These are phyloP conservation scores for Galendromus occidentalis DNA, from an alignment of 1,140 invertebrate genomes.

Conservation along the genomic window DNA sequence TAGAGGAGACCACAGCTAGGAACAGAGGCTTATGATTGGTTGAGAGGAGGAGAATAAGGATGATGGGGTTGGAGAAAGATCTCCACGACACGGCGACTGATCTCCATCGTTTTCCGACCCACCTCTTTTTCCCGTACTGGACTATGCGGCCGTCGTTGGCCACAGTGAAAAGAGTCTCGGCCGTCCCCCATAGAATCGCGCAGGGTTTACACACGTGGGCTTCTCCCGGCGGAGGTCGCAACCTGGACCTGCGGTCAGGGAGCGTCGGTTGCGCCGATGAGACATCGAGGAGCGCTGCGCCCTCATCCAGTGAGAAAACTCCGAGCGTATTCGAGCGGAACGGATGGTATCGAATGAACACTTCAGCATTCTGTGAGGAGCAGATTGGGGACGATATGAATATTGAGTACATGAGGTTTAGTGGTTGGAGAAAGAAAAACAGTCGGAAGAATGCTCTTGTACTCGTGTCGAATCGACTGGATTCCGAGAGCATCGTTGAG, in stretches of 20 bases:
- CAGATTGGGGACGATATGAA: background rate
- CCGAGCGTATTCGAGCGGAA: background rate
- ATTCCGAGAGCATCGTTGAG: too few relatives aligned
- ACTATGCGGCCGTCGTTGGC: background rate
- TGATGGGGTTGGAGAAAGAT: too few relatives aligned
- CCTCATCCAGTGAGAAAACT: background rate
- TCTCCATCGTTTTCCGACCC: background rate
- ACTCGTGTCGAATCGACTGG: too few relatives aligned
- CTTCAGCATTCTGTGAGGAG: background rate
- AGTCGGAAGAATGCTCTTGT: too few relatives aligned
- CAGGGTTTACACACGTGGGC: background rate
- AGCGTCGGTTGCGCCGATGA: background rate
- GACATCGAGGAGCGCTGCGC: background rate
- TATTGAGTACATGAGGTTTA: too few relatives aligned
- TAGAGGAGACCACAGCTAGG: background rate
- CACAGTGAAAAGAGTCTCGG: background rate
- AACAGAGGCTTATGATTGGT: too few relatives aligned
- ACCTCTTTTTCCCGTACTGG: background rate
- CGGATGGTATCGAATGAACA: background rate
- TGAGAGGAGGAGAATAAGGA: too few relatives aligned
- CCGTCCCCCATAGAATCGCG: background rate
- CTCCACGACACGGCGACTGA: too few relatives aligned
- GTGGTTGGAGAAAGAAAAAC: too few relatives aligned
- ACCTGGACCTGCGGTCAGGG: background rate
- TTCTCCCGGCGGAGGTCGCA: background rate